These are phyloP conservation scores for rabbit (Oryctolagus cuniculus) DNA, from an alignment of 2,113 vertebrate genomes.

Conservation along the genomic window mOryCun1.1 NC_091448.1:26802001-26802500, in stretches of 20 bases:
- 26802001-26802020: slow-evolving; percentile 62
- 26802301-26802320: slow-evolving; percentile 42
- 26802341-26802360: background rate
- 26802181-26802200: slow-evolving; percentile 20
- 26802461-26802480: slow-evolving; percentile 19
- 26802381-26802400: slow-evolving; percentile 21
- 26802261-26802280: background rate
- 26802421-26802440: slow-evolving; percentile 31
- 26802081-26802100: slow-evolving; percentile 54
- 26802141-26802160: background rate
- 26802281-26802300: background rate
- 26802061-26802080: background rate
- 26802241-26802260: slow-evolving; percentile 13
- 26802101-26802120: background rate
- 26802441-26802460: background rate
- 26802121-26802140: background rate
- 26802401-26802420: slow-evolving; percentile 23
- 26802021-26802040: slow-evolving; percentile 39
- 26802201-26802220: background rate
- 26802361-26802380: slow-evolving; percentile 42
- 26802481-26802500: slow-evolving; percentile 10
- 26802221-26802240: background rate
- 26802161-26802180: background rate
- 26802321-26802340: slow-evolving; percentile 35
- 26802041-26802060: background rate